Base-by-base conservation (phyloP, 2,888 invertebrate genomes). In the Ennomos fuscantarius region DNA sequence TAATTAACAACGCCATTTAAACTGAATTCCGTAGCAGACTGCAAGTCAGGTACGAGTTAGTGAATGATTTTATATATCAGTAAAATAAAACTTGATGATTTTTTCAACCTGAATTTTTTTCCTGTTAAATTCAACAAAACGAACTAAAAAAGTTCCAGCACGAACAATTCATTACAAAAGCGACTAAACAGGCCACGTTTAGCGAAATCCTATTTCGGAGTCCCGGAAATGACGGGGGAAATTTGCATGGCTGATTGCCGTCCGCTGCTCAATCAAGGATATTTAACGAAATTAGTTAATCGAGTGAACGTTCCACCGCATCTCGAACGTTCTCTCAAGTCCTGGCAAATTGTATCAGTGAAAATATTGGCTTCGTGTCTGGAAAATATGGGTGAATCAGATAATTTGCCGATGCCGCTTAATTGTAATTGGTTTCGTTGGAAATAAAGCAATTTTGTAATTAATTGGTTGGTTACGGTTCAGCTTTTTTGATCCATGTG, bases 211-310 rank as follows among this genome's bases (percentile, higher is more conserved):
- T 74, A 79, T 79, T 79, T 78, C 69, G 78, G 63, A 78, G 78
- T 74, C 78, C 77, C 79, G 75, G 79, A 79, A 84, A 85, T 80
- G 81, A 82, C 73, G 79, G 71, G 65, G 74, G 72, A 79, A 86
- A 92, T 91, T 92, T 90, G 89, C 91, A 91, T 92, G 88, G 85
- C 84, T 92, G 91, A 92, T 92, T 92, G 90, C 90, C 84, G 89
- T 80, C 88, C 88, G 89, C 75, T 88, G 89, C 86, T 89, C 91
- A 92, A 92, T 92, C 91, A 90, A 88, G 91, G 89, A 86, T 89
- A 87, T 89, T 92, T 91, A 92, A 90, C 91, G 82, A 87, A 90
- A 92, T 91, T 89, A 90, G 87, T 88, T 91, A 90, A 91, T 91
- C 89, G 90, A 89, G 87, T 89, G 88, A 87, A 84, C 85, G 85